phyloP scores from a whole-genome alignment of 2,888 invertebrate genomes.

The Andrena bicolor region DNA sequence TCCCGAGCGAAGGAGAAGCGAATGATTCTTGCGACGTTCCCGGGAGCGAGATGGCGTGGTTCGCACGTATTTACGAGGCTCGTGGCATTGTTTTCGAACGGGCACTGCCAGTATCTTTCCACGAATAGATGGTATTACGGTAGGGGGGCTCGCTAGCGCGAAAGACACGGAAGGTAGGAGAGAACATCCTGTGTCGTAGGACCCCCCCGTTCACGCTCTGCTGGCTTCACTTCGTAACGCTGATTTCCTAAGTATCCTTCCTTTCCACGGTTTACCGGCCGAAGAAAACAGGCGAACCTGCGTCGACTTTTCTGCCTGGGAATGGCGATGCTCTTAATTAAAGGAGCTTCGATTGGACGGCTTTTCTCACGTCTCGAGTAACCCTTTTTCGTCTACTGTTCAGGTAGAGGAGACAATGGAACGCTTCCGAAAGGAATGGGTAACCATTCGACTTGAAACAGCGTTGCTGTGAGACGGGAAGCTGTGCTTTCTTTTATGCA shows the following conservation, averaged over 20 bases:
- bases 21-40: background rate
- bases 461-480: background rate
- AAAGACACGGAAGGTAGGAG: constrained; percentile 78
- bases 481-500: background rate
- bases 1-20: background rate
- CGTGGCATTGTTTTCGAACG: constrained; percentile 64
- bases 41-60: constrained; percentile 27
- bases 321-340: constrained; percentile 62
- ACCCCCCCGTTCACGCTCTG: constrained; percentile 78
- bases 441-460: background rate
- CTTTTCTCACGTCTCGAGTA: constrained; percentile 50
- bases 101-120: constrained; percentile 71
- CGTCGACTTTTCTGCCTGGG: constrained; percentile 41
- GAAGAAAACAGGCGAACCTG: constrained; percentile 14
- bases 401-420: constrained; percentile 1
- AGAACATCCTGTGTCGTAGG: constrained; percentile 78
- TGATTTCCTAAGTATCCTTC: constrained; percentile 81
- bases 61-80: constrained; percentile 66
- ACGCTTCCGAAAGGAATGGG: background rate
- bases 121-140: constrained; percentile 72
- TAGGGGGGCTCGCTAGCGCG: constrained; percentile 61
- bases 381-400: constrained; percentile 13
- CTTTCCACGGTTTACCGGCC: constrained; percentile 62
- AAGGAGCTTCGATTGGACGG: constrained; percentile 44
- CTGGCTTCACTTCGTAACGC: constrained; percentile 80